phyloP scores from a whole-genome alignment of 1,140 invertebrate species.

The honey bee (Apis mellifera) region DNA sequence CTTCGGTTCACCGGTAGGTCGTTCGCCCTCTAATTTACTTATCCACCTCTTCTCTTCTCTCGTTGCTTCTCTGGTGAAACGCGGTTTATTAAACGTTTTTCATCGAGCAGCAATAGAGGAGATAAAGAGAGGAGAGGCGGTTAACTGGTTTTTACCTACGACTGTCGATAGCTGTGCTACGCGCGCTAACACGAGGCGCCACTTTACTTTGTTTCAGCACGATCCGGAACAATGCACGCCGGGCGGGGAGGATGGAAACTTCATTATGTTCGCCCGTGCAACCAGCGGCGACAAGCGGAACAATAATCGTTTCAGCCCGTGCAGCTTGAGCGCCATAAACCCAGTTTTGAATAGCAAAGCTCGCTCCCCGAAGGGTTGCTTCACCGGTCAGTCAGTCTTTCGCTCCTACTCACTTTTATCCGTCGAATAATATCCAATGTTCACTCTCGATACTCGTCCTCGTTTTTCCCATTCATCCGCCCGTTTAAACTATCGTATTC shows the following conservation, averaged over 20 bases:
- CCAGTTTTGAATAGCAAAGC: conserved; percentile 96
- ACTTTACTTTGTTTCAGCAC: conserved; percentile 85
- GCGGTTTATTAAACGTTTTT: too few relatives aligned
- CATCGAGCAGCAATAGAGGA: neutral
- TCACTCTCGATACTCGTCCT: neutral
- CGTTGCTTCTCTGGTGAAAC: neutral
- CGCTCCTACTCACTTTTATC: conserved; percentile 21
- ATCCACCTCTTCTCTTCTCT: neutral
- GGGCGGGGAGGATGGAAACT: conserved; percentile 97
- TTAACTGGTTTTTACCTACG: neutral
- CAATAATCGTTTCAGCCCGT: conserved; percentile 97
- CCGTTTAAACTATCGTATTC: neutral
- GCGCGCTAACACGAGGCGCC: conserved; percentile 12
- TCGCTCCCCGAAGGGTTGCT: conserved; percentile 93
- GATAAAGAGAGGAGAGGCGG: neutral
- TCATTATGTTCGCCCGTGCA: conserved; percentile 98
- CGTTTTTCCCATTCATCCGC: neutral
- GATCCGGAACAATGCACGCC: conserved; percentile 96
- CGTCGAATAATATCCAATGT: neutral
- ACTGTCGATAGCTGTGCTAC: conserved; percentile 43
- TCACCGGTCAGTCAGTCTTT: conserved; percentile 86
- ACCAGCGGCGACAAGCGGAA: conserved; percentile 98
- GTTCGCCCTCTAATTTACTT: conserved; percentile 8
- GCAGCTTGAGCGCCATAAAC: conserved; percentile 96
- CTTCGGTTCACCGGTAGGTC: conserved; percentile 96